Base-by-base conservation (phyloP, 2,888 invertebrate species). In the Notodonta dromedarius region DNA sequence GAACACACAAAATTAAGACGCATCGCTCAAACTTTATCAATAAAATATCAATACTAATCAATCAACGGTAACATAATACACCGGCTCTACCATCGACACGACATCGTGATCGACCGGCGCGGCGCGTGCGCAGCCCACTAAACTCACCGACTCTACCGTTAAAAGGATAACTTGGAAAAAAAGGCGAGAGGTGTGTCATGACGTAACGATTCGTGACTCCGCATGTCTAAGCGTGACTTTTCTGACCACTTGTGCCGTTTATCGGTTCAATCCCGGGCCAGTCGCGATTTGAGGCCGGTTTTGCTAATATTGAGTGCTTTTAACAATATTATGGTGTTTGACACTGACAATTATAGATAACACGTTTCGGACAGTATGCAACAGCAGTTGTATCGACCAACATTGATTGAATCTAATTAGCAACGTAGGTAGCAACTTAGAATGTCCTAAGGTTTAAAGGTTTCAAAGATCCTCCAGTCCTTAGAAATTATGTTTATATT, bases 131-230 rank as follows among this genome's bases (percentile, higher is more conserved):
- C 65, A 61, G 53, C 56, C 53, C 59, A 61, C 61, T 60, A 51
- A 60, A 58, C 62, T 39, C 39, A 11, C 53, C 53, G 53, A 53
- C 16, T 56, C 42, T 56, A 71, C 78, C 78, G 77, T 78, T 78
- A 76, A 78, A 77, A 78, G 78, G 71, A 77, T 77, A 70, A 69
- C 65, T 70, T 63, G 24, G 32, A 74, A 69, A 75, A 77, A 78
- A 61, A 61, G 59, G 52, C n/a, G 60, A 72, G 79, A 79, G 77
- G 76, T 76, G 80, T 77, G 79, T 77, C 71, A 71, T 82, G 82
- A 83, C 83, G 83, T 83, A 78, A 83, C 67, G 53, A 62, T 67
- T 83, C 83, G 83, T 83, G 83, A 83, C 83, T 77, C 74, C 75
- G 75, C 70, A 74, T 70, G 60, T 63, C 48, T 58, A 68, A 71